Evolutionary conservation across 2,888 invertebrate species (phyloP), one percentile per base, ranked within the genome.

Genomic region (Lithophane socia): DNA sequence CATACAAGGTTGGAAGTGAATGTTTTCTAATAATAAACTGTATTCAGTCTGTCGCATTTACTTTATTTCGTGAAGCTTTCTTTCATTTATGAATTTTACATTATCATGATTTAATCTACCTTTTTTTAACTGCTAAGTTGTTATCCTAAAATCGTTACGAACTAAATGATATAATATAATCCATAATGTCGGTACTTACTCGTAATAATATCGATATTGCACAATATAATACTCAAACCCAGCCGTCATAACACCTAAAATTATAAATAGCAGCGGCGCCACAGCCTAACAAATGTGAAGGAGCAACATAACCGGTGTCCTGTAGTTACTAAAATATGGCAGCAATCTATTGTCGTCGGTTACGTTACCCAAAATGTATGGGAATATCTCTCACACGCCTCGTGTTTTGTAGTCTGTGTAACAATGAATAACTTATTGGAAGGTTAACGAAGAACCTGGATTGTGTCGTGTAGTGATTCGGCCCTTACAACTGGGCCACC

Each of bases 281-380:
- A 56, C 68, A 67, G 42, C 13, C 29, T 69, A 72, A 72, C 65
- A 69, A 77, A 80, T 66, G 54, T 44, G 42, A 65, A 29, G 65
- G 13, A 47, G 21, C 10, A 29, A 18, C 58, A 54, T 69, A 29
- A 24, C 12, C 42, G n/a, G 60, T 42, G 58, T 60, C 44, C 44
- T 63, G 18, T 52, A 58, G 47, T 42, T 54, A 56, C 44, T 80
- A 60, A 80, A 72, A 77, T 81, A 77, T 77, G 63, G 77, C 52
- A 29, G 54, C 49, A 44, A 80, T 81, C 42, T 80, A 54, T 81
- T 54, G 70, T 70, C 80, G 8, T 44, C 37, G 13, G 49, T 24
- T 37, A 52, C 21, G 42, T 49, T 68, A 60, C 65, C 12, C 58
- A 70, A 56, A 73, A 65, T 75, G 47, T 69, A 12, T 65, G 52